phyloP scores from a whole-genome alignment of 2,113 vertebrate genomes.

The Cinclus cinclus region DNA sequence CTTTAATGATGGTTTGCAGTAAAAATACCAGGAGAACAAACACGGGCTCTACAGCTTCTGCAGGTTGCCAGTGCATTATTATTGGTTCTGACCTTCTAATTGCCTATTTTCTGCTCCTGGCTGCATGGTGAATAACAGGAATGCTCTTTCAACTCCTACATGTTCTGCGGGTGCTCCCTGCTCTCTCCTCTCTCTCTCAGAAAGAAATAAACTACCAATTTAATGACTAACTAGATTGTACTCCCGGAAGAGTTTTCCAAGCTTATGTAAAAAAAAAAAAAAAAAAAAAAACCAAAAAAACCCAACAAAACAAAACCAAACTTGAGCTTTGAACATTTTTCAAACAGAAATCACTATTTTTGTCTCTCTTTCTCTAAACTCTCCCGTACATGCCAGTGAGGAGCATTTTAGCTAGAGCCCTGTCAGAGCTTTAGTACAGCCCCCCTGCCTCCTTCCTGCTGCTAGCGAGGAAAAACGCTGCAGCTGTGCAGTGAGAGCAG shows the following conservation, averaged over 20 bases:
- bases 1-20: not conserved
- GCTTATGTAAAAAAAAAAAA: slow-evolving; percentile 22
- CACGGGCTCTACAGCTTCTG: not conserved
- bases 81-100: slow-evolving; percentile 67
- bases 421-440: not conserved
- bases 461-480: not conserved
- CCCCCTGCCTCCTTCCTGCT: not conserved
- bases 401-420: slow-evolving; percentile 15
- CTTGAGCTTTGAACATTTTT: slow-evolving; percentile 39
- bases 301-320: too few species aligned
- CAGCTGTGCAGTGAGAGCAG: not conserved
- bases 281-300: not conserved
- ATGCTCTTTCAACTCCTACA: slow-evolving; percentile 40
- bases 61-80: slow-evolving; percentile 12
- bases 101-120: slow-evolving; percentile 47
- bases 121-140: not conserved
- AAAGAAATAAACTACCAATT: slow-evolving; percentile 58
- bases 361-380: not conserved
- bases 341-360: slow-evolving; percentile 14
- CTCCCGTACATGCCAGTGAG: not conserved
- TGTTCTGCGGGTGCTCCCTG: not conserved
- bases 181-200: not conserved
- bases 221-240: slow-evolving; percentile 47
- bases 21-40: slow-evolving; percentile 22
- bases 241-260: slow-evolving; percentile 2